phyloP scores from a whole-genome alignment of 2,888 invertebrate species.

The Atrina japonica region DNA sequence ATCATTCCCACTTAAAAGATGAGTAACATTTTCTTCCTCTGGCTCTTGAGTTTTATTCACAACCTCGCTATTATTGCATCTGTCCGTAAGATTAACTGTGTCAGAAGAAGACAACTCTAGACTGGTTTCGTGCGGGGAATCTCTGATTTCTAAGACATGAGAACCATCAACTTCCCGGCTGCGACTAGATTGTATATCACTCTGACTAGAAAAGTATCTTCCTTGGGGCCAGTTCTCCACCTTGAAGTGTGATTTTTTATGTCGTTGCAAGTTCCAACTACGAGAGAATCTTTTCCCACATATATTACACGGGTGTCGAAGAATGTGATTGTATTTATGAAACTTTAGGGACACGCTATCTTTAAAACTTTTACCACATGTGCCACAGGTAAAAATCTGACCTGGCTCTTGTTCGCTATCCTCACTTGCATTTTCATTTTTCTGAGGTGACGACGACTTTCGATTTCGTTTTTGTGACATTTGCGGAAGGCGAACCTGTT shows the following conservation, averaged over 20 bases:
- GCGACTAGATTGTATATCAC: too few species aligned
- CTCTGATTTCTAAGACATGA: too few species aligned
- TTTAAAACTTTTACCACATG: constrained; percentile 61
- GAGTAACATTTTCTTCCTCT: too few species aligned
- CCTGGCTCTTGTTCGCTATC: constrained; percentile 23
- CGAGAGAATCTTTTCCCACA: constrained; percentile 62
- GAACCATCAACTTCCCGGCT: too few species aligned
- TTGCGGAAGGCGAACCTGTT: neutral
- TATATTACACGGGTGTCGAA: constrained; percentile 59
- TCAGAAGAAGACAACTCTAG: too few species aligned
- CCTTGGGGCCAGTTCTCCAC: constrained; percentile 9
- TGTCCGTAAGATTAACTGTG: too few species aligned
- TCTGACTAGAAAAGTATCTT: neutral
- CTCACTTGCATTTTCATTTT: constrained; percentile 13
- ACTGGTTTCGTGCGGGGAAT: too few species aligned
- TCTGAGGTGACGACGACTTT: constrained; percentile 24
- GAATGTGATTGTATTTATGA: constrained; percentile 62
- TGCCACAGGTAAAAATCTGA: constrained; percentile 56
- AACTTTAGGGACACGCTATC: constrained; percentile 62
- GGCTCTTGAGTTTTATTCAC: too few species aligned
- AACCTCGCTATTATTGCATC: too few species aligned
- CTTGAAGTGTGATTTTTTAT: constrained; percentile 58
- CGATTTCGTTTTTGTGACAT: constrained; percentile 9
- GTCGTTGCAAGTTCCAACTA: constrained; percentile 63
- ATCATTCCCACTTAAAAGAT: too few species aligned